A percentile compares a stretch with the other conserved stretches of the same genome.
phyloP scores from a whole-genome alignment of 2,888 invertebrate species.

The Invenusta paracnida region DNA sequence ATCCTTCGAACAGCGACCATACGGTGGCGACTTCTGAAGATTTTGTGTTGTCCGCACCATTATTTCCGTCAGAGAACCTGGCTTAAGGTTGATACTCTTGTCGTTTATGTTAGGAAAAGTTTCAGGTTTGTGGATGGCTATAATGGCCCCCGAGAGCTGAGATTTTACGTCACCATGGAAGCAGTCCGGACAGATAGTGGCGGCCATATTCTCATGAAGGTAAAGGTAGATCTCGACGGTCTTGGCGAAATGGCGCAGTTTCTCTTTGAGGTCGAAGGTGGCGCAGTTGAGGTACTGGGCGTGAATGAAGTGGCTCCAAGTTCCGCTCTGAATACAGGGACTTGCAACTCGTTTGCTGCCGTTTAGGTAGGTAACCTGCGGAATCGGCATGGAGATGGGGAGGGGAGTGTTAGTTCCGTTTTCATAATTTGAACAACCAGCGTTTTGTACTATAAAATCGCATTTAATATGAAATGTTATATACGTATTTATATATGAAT shows the following conservation, averaged over 20 bases:
- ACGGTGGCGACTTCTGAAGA: conserved; percentile 43
- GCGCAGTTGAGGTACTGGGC: conserved; percentile 43
- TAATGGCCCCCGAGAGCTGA: conserved; percentile 41
- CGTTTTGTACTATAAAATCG: too few relatives aligned
- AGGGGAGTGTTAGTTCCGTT: too few relatives aligned
- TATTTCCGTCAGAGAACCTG: conserved; percentile 44
- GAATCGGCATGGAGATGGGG: too few relatives aligned
- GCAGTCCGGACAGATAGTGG: conserved; percentile 40
- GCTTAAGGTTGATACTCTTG: conserved; percentile 40
- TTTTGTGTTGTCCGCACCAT: conserved; percentile 37
- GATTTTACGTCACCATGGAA: conserved; percentile 41
- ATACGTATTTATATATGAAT: too few relatives aligned
- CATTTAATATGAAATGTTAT: too few relatives aligned
- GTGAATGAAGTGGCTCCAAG: conserved; percentile 36
- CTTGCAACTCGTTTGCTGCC: conserved; percentile 3
- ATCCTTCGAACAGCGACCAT: conserved; percentile 43
- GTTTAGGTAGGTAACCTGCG: conserved; percentile 1
- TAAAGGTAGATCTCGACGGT: conserved; percentile 41
- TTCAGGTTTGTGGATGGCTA: conserved; percentile 39
- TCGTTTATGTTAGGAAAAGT: conserved; percentile 44
- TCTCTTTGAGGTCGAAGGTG: conserved; percentile 33
- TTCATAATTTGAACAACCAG: too few relatives aligned
- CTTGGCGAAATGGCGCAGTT: conserved; percentile 29
- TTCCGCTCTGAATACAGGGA: conserved; percentile 30
- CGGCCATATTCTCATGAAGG: conserved; percentile 32